These are phyloP conservation scores for Scaeva pyrastri DNA, from an alignment of 2,888 invertebrate species.

Conservation along the genomic window DNA sequence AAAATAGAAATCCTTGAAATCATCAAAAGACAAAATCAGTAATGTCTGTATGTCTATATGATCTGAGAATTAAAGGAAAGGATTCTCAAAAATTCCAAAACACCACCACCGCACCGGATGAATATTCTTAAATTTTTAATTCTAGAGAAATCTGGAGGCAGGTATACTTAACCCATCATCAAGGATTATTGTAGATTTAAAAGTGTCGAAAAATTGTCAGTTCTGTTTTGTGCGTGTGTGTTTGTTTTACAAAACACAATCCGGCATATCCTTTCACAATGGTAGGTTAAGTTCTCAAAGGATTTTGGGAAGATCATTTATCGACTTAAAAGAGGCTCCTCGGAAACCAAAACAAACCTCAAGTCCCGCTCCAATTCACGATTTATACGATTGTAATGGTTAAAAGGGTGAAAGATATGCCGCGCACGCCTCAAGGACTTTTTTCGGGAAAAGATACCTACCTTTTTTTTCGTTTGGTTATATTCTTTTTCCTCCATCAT, in stretches of 20 bases:
- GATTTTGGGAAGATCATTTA: constrained; percentile 14
- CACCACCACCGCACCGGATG: constrained; percentile 4
- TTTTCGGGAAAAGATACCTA: neutral
- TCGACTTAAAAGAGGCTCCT: constrained; percentile 5
- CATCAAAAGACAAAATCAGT: neutral
- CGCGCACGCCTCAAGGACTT: constrained; percentile 47
- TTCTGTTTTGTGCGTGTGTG: constrained; percentile 1
- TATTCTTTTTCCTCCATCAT: neutral
- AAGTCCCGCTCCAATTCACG: constrained; percentile 29
- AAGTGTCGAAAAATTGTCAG: constrained; percentile 33
- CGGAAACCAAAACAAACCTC: neutral
- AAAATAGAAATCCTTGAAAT: constrained; percentile 17
- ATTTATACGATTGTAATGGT: too few relatives aligned
- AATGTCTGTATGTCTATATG: too few relatives aligned
- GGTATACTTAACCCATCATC: constrained; percentile 26
- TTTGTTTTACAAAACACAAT: neutral
- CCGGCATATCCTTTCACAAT: neutral
- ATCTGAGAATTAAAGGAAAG: constrained; percentile 17
- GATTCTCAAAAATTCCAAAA: neutral
- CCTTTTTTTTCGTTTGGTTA: neutral
- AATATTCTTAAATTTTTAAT: constrained; percentile 16
- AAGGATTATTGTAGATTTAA: constrained; percentile 53
- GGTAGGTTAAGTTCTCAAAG: neutral
- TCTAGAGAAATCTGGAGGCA: constrained; percentile 9
- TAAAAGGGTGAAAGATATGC: constrained; percentile 50